These are phyloP conservation scores for Ichneumoninae sp. DNA, from an alignment of 2,888 invertebrate species.

Conservation along the genomic window DNA sequence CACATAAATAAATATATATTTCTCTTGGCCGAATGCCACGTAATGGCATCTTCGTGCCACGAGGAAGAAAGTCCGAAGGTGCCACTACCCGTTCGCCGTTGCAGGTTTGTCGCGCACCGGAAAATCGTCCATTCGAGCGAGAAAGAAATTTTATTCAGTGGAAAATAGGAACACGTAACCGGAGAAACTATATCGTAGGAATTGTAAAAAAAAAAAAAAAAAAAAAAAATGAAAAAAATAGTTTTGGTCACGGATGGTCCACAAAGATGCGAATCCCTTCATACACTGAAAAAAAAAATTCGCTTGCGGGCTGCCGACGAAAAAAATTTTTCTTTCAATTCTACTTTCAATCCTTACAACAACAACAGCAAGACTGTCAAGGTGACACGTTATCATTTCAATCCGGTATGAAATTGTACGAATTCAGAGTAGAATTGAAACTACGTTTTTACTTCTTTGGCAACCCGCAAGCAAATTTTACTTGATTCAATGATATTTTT, in stretches of 20 bases:
- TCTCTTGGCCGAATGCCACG: slow-evolving; percentile 54
- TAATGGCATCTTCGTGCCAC: slow-evolving; percentile 43
- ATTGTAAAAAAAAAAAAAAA: neutral
- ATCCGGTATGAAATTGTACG: too few relatives aligned
- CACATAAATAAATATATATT: slow-evolving; percentile 16
- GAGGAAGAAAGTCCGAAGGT: slow-evolving; percentile 38
- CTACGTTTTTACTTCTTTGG: too few relatives aligned
- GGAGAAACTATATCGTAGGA: neutral
- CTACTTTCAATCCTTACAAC: too few relatives aligned
- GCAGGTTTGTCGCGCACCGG: slow-evolving; percentile 11
- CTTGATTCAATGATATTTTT: too few relatives aligned
- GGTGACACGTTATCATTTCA: too few relatives aligned
- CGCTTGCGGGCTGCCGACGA: too few relatives aligned
- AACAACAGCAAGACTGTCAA: too few relatives aligned
- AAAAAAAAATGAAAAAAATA: neutral
- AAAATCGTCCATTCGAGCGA: slow-evolving; percentile 28
- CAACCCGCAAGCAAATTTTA: too few relatives aligned
- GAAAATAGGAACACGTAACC: neutral
- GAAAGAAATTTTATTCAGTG: slow-evolving; percentile 5
- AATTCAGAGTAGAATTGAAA: too few relatives aligned
- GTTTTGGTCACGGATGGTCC: neutral
- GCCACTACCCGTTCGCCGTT: slow-evolving; percentile 31
- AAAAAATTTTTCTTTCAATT: too few relatives aligned
- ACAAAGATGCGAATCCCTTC: neutral
- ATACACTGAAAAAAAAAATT: too few relatives aligned